These are phyloP conservation scores for Rafetus swinhoei DNA, from an alignment of 2,113 vertebrate genomes.

Conservation along the genomic window DNA sequence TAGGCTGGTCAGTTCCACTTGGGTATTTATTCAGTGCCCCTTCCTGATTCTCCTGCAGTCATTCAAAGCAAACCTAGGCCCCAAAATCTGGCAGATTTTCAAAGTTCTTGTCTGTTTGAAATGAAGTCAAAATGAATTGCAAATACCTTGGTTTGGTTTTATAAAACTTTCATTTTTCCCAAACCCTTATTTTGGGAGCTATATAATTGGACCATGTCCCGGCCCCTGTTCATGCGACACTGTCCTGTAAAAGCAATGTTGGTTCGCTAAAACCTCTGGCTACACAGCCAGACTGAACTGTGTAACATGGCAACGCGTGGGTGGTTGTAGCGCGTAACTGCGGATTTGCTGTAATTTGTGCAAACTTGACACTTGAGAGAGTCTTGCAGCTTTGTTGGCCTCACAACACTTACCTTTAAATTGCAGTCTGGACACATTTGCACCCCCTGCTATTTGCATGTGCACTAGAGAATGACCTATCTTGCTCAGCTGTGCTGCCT, in stretches of 20 bases:
- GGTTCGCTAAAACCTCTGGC: neutral
- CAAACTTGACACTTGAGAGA: neutral
- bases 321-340: neutral
- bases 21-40: neutral
- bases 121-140: neutral
- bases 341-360: neutral
- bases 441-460: neutral
- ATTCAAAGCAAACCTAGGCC: neutral
- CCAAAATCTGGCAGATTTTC: neutral
- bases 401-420: neutral
- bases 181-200: neutral
- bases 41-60: neutral
- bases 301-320: neutral
- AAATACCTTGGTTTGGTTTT: neutral
- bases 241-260: accelerated
- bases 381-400: neutral
- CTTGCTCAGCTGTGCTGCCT: neutral
- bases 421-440: neutral
- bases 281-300: neutral
- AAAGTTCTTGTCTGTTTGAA: neutral
- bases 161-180: neutral
- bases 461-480: neutral
- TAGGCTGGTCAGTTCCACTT: neutral
- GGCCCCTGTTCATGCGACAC: neutral
- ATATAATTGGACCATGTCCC: neutral